Percentiles rank a stretch among this genome's conserved stretches.
These are phyloP conservation scores for Dasypus novemcinctus DNA, from an alignment of 2,113 vertebrate species.

Conservation along the genomic window DNA sequence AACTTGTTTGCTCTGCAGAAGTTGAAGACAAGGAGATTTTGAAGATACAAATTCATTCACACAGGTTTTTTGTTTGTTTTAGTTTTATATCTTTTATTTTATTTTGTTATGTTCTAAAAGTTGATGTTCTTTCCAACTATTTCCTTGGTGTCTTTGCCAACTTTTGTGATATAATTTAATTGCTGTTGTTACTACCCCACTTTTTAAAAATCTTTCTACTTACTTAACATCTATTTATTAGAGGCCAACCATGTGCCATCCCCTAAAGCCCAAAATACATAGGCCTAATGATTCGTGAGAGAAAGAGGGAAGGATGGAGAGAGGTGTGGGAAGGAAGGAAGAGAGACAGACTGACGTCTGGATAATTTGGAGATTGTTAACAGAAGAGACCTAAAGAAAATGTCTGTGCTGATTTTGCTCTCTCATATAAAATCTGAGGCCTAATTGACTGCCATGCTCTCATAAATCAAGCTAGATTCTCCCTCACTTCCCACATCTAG, in stretches of 20 bases:
- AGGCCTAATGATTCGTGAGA: background rate
- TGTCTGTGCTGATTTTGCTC: background rate
- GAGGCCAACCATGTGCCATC: background rate
- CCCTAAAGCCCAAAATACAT: background rate
- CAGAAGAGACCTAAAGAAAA: background rate
- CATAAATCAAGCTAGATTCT: background rate
- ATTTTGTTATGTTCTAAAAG: background rate
- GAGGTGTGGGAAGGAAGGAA: background rate
- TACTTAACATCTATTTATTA: background rate
- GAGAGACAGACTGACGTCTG: background rate
- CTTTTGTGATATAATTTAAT: background rate
- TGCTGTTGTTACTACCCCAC: background rate
- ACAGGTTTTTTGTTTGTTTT: background rate
- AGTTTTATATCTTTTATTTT: no score
- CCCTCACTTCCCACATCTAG: background rate
- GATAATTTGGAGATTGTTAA: background rate
- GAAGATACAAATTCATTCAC: background rate
- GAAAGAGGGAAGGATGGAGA: background rate
- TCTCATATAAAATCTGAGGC: background rate
- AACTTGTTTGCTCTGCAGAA: background rate
- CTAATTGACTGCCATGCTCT: background rate
- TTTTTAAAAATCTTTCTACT: background rate
- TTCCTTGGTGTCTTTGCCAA: background rate
- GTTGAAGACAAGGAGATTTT: background rate
- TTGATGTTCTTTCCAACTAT: background rate